Base-by-base conservation (phyloP, 2,888 invertebrate species). In the Anorthoa munda region DNA sequence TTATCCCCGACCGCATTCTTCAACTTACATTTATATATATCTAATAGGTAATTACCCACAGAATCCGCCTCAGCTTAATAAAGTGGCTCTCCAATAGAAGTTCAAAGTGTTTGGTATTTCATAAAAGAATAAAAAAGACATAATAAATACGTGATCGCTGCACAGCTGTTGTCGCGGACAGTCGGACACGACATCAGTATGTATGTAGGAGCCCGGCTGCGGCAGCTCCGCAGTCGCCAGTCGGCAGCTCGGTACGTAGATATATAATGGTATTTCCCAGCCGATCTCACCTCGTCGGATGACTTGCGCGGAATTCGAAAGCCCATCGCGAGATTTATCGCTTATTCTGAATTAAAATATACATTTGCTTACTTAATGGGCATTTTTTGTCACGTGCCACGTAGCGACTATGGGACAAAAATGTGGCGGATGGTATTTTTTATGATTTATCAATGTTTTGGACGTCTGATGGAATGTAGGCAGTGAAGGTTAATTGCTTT, bases 241-340 rank as follows among this genome's bases (percentile, higher is more conserved):
- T n/a, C 88, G 89, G 88, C 87, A 31, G 90, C 89, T 90, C 88
- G 48, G 81, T 77, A 86, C 61, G 89, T 93, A 90, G 89, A 89
- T 92, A 92, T 92, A 93, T 91, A 90, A 91, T 93, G 96, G 96
- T 95, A 95, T 95, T 96, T 95, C 96, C 96, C 95, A 95, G 93
- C 85, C 95, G 95, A 95, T 95, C 95, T 95, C 95, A 95, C 95
- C 95, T 95, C 93, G 95, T 90, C 93, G 93, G 94, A 92, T 95
- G 94, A 94, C 95, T 95, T 95, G 95, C 93, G 95, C 93, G 96
- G 96, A 95, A 96, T 96, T 96, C 94, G 96, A 96, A 96, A 96
- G 96, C 96, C 95, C 96, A 95, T 94, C 93, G 92, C 92, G 93
- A 95, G 95, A 96, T 96, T 96, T 95, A 96, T 96, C 93, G 95